phyloP scores from a whole-genome alignment of 2,888 invertebrate species.

The Helicoverpa assulta region DNA sequence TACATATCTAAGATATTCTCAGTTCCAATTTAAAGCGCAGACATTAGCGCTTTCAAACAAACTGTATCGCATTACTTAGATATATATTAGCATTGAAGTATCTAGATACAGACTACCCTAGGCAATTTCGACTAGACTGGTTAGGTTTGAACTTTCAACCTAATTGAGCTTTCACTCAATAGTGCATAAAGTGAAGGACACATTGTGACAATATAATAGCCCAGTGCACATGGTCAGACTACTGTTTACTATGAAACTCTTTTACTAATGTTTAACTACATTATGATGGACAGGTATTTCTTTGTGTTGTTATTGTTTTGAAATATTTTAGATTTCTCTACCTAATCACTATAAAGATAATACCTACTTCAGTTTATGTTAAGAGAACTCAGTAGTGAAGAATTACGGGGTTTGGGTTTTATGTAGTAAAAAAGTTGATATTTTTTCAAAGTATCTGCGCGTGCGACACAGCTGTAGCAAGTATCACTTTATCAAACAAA shows the following conservation, averaged over 20 bases:
- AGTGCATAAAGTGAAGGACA: slow-evolving; percentile 44
- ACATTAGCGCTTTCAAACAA: background rate
- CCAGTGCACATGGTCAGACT: slow-evolving; percentile 9
- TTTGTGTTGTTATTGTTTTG: too few relatives aligned
- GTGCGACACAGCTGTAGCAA: background rate
- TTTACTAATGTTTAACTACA: slow-evolving; percentile 1
- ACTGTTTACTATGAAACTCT: slow-evolving; percentile 1
- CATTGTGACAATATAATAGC: slow-evolving; percentile 29
- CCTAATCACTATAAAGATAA: too few relatives aligned
- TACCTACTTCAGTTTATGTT: too few relatives aligned
- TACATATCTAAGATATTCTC: too few relatives aligned
- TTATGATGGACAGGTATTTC: background rate
- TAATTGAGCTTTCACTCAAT: slow-evolving; percentile 50
- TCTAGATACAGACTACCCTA: slow-evolving; percentile 21
- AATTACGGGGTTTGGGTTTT: too few relatives aligned
- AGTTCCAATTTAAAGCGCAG: too few relatives aligned
- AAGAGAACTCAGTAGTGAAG: too few relatives aligned
- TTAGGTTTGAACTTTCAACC: slow-evolving; percentile 42
- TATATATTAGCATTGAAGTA: slow-evolving; percentile 2
- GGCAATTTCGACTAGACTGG: slow-evolving; percentile 36
- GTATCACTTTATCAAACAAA: too few relatives aligned
- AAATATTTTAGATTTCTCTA: too few relatives aligned
- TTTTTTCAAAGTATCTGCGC: too few relatives aligned
- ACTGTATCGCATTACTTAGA: background rate
- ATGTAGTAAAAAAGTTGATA: too few relatives aligned